These are phyloP conservation scores for Drosophila eohydei DNA, from an alignment of 2,888 invertebrate species.

Conservation along the genomic window DNA sequence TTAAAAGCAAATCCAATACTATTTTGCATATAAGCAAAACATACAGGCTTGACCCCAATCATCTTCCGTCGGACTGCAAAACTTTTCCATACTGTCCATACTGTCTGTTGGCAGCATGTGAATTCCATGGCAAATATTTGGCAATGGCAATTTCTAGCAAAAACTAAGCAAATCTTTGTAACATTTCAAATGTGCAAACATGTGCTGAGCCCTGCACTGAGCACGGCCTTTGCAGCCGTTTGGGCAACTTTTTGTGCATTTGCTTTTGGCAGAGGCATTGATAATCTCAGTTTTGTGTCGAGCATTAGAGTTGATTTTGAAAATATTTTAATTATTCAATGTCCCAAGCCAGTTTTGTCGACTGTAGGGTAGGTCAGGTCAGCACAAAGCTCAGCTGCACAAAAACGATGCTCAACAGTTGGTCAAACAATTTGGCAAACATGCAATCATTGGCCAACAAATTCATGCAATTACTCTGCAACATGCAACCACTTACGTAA, in stretches of 20 bases:
- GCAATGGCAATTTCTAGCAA: slow-evolving; percentile 52
- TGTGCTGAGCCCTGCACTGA: slow-evolving; percentile 16
- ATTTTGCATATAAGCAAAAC: slow-evolving; percentile 46
- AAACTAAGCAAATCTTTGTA: slow-evolving; percentile 71
- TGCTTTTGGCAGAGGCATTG: slow-evolving; percentile 24
- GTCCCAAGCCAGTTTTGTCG: slow-evolving; percentile 23
- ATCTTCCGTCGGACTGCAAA: slow-evolving; percentile 2
- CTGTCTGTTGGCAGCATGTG: slow-evolving; percentile 29
- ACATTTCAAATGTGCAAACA: slow-evolving; percentile 75
- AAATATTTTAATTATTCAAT: slow-evolving; percentile 69
- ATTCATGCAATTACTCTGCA: slow-evolving; percentile 68
- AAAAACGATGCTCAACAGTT: slow-evolving; percentile 62
- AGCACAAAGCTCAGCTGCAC: slow-evolving; percentile 54
- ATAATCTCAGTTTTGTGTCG: slow-evolving; percentile 58
- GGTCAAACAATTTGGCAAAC: slow-evolving; percentile 61
- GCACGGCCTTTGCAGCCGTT: too few relatives aligned
- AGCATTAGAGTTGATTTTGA: slow-evolving; percentile 58
- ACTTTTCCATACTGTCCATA: slow-evolving; percentile 8
- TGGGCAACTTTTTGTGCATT: slow-evolving; percentile 1
- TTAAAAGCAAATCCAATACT: slow-evolving; percentile 79
- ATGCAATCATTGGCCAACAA: slow-evolving; percentile 64
- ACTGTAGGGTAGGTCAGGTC: slow-evolving; percentile 1
- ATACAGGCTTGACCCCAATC: slow-evolving; percentile 26
- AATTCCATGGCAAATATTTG: slow-evolving; percentile 71
- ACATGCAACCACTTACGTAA: slow-evolving; percentile 46